Base-by-base conservation (phyloP, 1,140 invertebrate genomes). In the Drosophila littoralis region DNA sequence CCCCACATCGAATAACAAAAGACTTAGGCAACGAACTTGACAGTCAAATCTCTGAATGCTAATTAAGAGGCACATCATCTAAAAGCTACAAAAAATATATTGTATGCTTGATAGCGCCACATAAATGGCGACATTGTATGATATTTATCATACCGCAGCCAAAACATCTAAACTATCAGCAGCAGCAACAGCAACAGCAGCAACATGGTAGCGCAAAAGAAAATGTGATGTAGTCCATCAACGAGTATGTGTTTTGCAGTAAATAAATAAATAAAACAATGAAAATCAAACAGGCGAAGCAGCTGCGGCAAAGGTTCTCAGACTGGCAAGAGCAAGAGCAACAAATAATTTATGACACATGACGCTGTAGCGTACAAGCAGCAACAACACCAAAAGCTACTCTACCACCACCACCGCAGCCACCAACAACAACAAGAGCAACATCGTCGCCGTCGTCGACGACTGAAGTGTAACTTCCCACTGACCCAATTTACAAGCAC, bases 401-500 rank as follows among this genome's bases (percentile, higher is more conserved):
- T 55, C 59, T 52, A 66, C 17, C 17, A 48, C 6, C 55, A 50
- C 36, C 51, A 28, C 52, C 22, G 22, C 22, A 28, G 22, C 22
- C 22, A 5, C 22, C 22, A 36, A 42, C 51, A 66, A 64, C 45
- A 61, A 57, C 45, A 51, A 42, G 38, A 54, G 17, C 60, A 32
- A 45, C 58, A 51, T 22, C 58, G 45, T 57, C 22, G 55, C 28
- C 51, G 48, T 52, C 42, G 74, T 51, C 42, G 70, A 60, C 66
- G 79, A 84, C 84, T 88, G 74, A 89, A 88, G 84, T 88, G 84
- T 88, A 89, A 88, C 88, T 88, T 88, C 88, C 88, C 88, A 88
- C 88, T 90, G 88, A 90, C 88, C 88, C 88, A 90, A 90, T 90
- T 90, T 90, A 90, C 88, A 91, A 86, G 77, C 82, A 90, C 88